These are phyloP conservation scores for Centropyge bicolor DNA, from an alignment of 2,797 vertebrate species.

Conservation along the genomic window DNA sequence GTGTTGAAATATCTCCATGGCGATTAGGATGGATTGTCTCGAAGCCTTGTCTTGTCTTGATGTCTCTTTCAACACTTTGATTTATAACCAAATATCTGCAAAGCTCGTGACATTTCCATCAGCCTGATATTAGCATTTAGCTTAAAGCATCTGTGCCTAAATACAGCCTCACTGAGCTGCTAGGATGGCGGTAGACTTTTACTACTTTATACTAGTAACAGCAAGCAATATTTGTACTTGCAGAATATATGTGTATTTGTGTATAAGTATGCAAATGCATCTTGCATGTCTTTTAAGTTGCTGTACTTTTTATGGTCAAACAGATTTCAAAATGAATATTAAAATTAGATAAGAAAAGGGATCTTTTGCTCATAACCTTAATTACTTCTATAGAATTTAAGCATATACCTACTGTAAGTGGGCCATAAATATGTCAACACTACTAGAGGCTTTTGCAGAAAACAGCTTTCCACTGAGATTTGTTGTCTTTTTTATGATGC, in stretches of 20 bases:
- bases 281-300: background rate
- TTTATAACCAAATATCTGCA: too few species aligned
- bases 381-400: background rate
- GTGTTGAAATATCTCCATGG: too few species aligned
- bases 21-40: too few species aligned
- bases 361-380: background rate
- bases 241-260: background rate
- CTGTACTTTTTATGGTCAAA: background rate
- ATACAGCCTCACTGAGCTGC: too few species aligned
- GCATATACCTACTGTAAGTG: background rate
- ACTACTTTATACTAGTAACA: too few species aligned
- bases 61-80: too few species aligned
- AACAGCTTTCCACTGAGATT: background rate
- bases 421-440: background rate
- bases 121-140: too few species aligned
- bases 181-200: too few species aligned
- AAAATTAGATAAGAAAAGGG: background rate
- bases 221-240: background rate
- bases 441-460: background rate
- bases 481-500: background rate
- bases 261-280: background rate
- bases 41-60: too few species aligned
- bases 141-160: too few species aligned
- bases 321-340: background rate
- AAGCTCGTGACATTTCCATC: too few species aligned